Percentiles rank a stretch among this genome's conserved stretches.
Evolutionary conservation across 2,113 vertebrate species (phyloP).

Genomic region (Phocoena phocoena): DNA sequence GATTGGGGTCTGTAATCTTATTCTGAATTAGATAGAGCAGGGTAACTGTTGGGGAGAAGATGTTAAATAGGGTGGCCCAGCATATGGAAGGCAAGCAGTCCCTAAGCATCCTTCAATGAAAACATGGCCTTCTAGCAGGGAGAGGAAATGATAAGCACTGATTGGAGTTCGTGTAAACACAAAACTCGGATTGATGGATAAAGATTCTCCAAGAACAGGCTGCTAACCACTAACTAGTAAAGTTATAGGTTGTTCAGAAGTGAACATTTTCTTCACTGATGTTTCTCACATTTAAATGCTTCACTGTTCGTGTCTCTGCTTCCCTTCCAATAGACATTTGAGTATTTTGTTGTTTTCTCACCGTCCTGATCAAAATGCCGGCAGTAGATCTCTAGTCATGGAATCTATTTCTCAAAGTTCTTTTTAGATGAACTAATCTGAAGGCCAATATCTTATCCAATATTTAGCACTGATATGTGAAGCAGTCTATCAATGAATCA

Average conservation of each 20-base stretch:
- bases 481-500: background rate
- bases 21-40: background rate
- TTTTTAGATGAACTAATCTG: background rate
- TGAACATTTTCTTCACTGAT: background rate
- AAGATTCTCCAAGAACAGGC: background rate
- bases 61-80: background rate
- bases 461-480: background rate
- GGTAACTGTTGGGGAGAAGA: background rate
- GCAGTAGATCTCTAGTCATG: background rate
- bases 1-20: background rate
- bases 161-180: background rate
- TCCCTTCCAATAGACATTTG: background rate
- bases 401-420: background rate
- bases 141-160: background rate
- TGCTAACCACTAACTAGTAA: background rate
- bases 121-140: background rate
- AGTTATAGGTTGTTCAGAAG: background rate
- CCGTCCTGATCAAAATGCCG: background rate
- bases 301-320: background rate
- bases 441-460: background rate
- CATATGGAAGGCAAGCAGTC: background rate
- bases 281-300: background rate
- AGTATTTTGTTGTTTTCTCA: background rate
- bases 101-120: background rate
- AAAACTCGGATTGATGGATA: background rate